A percentile compares a stretch with the other conserved stretches of the same genome.
These are phyloP conservation scores for Mystacides longicornis DNA, from an alignment of 2,888 invertebrate genomes.

Conservation along the genomic window DNA sequence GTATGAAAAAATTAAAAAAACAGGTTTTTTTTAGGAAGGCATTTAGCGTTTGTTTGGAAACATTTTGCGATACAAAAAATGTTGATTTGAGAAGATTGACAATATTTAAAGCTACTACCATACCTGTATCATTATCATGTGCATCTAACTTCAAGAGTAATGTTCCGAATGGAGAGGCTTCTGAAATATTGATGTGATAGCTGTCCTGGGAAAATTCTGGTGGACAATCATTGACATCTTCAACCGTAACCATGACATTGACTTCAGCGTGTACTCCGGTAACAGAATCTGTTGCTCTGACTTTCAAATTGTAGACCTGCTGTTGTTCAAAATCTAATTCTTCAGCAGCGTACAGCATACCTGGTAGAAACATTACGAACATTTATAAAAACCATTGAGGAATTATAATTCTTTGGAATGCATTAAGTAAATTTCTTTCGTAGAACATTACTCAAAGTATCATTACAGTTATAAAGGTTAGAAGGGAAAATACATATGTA, in stretches of 20 bases:
- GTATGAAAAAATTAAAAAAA: slow-evolving; percentile 22
- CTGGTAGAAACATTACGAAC: slow-evolving; percentile 54
- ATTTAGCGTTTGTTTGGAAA: too few species aligned
- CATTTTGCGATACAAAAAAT: background rate
- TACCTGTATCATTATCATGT: slow-evolving; percentile 69
- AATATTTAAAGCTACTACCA: background rate
- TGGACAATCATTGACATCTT: slow-evolving; percentile 87
- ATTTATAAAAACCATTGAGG: too few species aligned
- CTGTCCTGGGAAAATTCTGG: slow-evolving; percentile 73
- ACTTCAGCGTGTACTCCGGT: slow-evolving; percentile 86
- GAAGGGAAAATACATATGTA: too few species aligned
- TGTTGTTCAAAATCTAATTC: slow-evolving; percentile 81
- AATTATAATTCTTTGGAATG: too few species aligned
- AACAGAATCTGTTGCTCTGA: slow-evolving; percentile 85
- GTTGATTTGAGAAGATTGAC: background rate
- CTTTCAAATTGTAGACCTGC: slow-evolving; percentile 67
- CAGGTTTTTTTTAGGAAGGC: background rate
- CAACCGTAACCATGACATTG: slow-evolving; percentile 68
- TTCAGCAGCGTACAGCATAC: slow-evolving; percentile 79
- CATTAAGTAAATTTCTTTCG: too few species aligned
- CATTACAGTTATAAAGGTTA: too few species aligned
- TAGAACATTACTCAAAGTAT: too few species aligned
- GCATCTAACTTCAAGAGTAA: slow-evolving; percentile 64
- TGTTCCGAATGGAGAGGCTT: slow-evolving; percentile 72
- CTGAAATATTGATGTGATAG: slow-evolving; percentile 74